Percentiles rank a stretch among this genome's conserved stretches.
Conservation (phyloP, 2,888 invertebrate species). For the Morpho achilles region DNA sequence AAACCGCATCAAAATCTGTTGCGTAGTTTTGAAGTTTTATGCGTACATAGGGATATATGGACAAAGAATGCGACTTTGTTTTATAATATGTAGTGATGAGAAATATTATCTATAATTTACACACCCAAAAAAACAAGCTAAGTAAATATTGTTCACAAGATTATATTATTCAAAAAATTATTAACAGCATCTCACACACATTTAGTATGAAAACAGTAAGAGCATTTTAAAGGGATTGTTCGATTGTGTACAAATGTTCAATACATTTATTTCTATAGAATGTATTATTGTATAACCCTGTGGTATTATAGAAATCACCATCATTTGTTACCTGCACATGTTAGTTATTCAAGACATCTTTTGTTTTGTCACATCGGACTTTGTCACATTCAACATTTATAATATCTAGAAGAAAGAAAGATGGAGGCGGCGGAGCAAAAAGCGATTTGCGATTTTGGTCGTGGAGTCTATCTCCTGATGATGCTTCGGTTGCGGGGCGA, state of each 20-base stretch:
- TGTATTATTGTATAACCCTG: conserved; percentile 68
- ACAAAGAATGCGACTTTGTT: too few relatives aligned
- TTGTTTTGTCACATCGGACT: conserved; percentile 38
- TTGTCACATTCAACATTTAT: conserved; percentile 52
- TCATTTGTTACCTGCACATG: conserved; percentile 59
- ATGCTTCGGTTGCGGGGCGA: too few relatives aligned
- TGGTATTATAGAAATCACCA: conserved; percentile 62
- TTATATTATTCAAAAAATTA: conserved; percentile 37
- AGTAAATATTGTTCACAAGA: conserved; percentile 29
- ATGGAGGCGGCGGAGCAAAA: too few relatives aligned
- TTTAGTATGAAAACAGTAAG: conserved; percentile 18
- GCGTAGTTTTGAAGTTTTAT: too few relatives aligned
- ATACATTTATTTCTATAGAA: conserved; percentile 74
- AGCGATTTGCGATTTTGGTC: too few relatives aligned
- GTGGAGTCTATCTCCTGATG: too few relatives aligned
- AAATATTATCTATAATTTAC: conserved; percentile 42
- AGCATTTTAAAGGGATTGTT: conserved; percentile 47
- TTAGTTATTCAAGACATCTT: conserved; percentile 56
- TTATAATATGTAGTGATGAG: too few relatives aligned
- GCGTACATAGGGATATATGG: too few relatives aligned
- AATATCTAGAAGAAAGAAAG: conserved; percentile 43
- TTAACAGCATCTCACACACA: conserved; percentile 26
- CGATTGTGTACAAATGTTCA: conserved; percentile 77
- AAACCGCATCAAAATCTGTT: too few relatives aligned
- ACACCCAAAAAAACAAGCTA: conserved; percentile 37